These are phyloP conservation scores for Ephydatia muelleri DNA, from an alignment of 37 sponge, comb jelly and placozoan species.

Conservation along the genomic window DNA sequence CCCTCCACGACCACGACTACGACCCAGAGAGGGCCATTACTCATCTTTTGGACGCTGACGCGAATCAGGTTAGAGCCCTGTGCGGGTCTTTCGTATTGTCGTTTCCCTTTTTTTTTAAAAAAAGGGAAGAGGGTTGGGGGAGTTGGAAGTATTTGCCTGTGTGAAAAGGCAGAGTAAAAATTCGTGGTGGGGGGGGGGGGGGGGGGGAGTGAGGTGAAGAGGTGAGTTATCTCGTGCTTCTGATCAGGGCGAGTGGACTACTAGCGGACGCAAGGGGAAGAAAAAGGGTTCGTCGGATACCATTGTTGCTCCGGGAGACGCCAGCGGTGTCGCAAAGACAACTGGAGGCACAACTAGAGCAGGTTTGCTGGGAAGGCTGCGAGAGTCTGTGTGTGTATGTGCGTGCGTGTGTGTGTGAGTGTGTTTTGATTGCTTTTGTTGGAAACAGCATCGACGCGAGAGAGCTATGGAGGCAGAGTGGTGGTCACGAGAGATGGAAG, in stretches of 20 bases:
- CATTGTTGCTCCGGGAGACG: conserved; percentile 23
- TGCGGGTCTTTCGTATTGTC: too few relatives aligned
- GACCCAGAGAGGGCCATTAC: conserved; percentile 53
- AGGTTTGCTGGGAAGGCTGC: conserved; percentile 28
- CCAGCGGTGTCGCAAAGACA: too few relatives aligned
- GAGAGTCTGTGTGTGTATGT: background rate
- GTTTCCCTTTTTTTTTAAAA: too few relatives aligned
- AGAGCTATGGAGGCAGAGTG: conserved; percentile 48
- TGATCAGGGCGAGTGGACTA: conserved; percentile 47
- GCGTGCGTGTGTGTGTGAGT: too few relatives aligned
- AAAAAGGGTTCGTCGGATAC: conserved; percentile 19
- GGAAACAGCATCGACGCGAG: conserved; percentile 14
- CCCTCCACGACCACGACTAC: conserved; percentile 69
- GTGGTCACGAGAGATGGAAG: conserved; percentile 4
- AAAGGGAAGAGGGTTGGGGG: too few relatives aligned
- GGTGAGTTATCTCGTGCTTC: background rate
- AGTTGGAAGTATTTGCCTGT: too few relatives aligned
- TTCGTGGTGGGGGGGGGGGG: too few relatives aligned
- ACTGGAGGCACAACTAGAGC: conserved; percentile 19
- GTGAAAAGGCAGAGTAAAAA: too few relatives aligned
- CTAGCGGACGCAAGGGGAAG: conserved; percentile 22
- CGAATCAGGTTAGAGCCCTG: background rate
- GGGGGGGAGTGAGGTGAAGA: too few relatives aligned
- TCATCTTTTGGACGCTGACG: conserved; percentile 50
- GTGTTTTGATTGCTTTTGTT: too few relatives aligned